Base-by-base conservation (phyloP, 2,113 vertebrate genomes). In the zebrafish (Danio rerio) region DNA sequence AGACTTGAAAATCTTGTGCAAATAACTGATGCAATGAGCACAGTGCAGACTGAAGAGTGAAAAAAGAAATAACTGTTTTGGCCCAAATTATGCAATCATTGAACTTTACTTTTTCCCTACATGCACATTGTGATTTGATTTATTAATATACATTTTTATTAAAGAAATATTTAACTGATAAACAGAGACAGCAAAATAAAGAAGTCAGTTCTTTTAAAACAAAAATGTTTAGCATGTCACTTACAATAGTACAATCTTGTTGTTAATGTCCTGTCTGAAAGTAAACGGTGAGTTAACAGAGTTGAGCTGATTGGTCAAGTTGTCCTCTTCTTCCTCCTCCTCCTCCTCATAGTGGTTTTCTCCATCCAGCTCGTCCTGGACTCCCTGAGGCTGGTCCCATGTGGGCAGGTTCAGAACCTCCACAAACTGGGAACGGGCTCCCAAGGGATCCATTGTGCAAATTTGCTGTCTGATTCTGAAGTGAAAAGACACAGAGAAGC, bases 341-440 rank as follows among this genome's bases (percentile, higher is more conserved):
- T 75, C 86, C 4, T 88, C 85, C 55, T 5, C 62, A 9, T 10
- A 59, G 0, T 63, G 40, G 80, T 79, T 55, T 53, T 83, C 70
- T 0, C 55, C 82, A 58, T 88, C 86, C 61, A 87, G 86, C 78
- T 90, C 74, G 21, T 90, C 91, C 21, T 81, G 84, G 47, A 87
- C 86, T 12, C 87, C 88, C 81, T 84, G 90, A 9, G 87, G 87
- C 88, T 94, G 92, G 75, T 94, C 88, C 98, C 98, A 99, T 18
- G 92, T 89, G 49, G 91, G 89, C 5, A 99, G 92, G 42, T 90
- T 94, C 65, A 97, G 95, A 88, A 96, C 77, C 79, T 98, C 95
- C 89, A 99, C 95, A 89, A 98, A 96, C 31, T 96, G 96, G 61
- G 97, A 98, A 88, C 97, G 97, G 80, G 98, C 96, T 49, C 98